phyloP scores from a whole-genome alignment of 2,888 invertebrate genomes.

The Dryococelus australis region DNA sequence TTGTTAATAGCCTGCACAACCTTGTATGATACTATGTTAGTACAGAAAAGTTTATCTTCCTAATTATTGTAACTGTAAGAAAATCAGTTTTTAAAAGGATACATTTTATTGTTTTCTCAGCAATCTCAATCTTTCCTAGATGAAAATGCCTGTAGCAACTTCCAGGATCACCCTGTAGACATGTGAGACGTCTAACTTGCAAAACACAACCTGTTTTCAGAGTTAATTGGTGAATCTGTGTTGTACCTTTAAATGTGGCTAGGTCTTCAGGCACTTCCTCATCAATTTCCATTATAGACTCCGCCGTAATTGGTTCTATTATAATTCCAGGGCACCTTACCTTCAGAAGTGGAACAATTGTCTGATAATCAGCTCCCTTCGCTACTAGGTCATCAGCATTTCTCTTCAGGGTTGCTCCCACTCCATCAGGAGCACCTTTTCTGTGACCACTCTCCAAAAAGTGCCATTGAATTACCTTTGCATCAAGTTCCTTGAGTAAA shows the following conservation, averaged over 20 bases:
- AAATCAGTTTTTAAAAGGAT: neutral
- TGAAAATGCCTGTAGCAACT: neutral
- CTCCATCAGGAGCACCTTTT: conserved; percentile 2
- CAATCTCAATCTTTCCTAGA: neutral
- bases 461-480: neutral
- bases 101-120: neutral
- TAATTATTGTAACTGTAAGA: neutral
- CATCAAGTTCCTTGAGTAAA: neutral
- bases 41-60: neutral
- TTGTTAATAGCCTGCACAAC: neutral
- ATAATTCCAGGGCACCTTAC: too few species aligned
- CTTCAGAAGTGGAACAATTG: neutral
- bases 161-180: neutral
- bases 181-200: neutral
- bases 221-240: neutral
- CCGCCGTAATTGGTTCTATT: neutral
- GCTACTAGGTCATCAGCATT: neutral
- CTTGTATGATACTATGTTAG: neutral
- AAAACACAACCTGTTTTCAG: neutral
- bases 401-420: too few species aligned
- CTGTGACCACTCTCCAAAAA: conserved; percentile 1
- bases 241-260: neutral
- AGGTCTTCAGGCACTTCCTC: neutral
- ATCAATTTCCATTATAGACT: neutral
- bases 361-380: neutral